phyloP scores from a whole-genome alignment of 1,140 invertebrate species.

The Drosophila nigromelanica region DNA sequence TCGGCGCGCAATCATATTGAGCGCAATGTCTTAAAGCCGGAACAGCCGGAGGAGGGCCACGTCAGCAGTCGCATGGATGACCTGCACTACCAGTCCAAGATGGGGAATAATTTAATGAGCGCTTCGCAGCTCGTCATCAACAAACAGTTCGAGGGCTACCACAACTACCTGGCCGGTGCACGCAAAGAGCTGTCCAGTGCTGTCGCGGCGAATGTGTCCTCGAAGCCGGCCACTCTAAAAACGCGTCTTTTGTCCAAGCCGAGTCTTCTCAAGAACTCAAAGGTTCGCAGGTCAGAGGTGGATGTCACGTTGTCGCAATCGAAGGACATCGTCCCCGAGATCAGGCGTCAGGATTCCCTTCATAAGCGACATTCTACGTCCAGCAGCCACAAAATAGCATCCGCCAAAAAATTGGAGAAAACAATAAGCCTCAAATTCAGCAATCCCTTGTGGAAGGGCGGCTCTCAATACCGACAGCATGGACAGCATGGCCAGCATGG shows the following conservation, averaged over 20 bases:
- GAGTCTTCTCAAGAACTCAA: neutral
- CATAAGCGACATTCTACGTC: neutral
- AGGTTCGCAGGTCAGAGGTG: neutral
- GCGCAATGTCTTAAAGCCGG: neutral
- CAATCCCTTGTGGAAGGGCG: neutral
- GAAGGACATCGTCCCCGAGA: neutral
- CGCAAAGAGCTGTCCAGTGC: neutral
- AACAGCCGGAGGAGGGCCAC: neutral
- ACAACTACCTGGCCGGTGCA: neutral
- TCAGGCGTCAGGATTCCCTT: too few species aligned
- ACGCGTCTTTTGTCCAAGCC: neutral
- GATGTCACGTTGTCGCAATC: neutral
- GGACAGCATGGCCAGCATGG: neutral
- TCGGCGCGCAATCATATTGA: neutral
- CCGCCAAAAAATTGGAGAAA: neutral
- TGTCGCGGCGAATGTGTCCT: neutral
- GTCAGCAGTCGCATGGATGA: constrained; percentile 35
- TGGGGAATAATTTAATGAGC: constrained; percentile 29
- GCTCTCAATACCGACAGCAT: neutral
- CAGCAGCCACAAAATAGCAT: neutral
- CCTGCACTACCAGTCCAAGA: constrained; percentile 17
- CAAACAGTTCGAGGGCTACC: constrained; percentile 17
- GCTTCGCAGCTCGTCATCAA: constrained; percentile 59
- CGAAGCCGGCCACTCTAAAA: neutral
- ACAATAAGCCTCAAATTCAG: neutral